phyloP scores from a whole-genome alignment of 2,888 invertebrate genomes.

The Aphodius sticticus region DNA sequence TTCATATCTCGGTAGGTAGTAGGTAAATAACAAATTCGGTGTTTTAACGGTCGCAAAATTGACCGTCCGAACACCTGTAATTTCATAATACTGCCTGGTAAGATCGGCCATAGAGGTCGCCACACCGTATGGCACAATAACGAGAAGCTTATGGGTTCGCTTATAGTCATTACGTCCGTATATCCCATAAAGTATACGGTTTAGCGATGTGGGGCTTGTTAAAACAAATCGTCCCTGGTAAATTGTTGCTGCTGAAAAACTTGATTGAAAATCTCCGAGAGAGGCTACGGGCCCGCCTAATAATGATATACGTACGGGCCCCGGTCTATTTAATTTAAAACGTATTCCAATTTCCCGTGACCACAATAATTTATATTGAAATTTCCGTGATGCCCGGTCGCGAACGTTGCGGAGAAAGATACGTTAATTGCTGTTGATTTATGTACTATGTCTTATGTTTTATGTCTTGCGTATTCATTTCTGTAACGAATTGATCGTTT shows the following conservation, averaged over 20 bases:
- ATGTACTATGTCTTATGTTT: not conserved
- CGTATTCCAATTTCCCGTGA: conserved; percentile 34
- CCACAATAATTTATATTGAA: conserved; percentile 40
- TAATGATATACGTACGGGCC: conserved; percentile 24
- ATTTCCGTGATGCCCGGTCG: conserved; percentile 26
- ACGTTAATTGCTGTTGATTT: conserved; percentile 6
- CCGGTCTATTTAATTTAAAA: conserved; percentile 35
- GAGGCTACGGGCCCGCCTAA: conserved; percentile 23
- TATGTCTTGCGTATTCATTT: conserved; percentile 5
- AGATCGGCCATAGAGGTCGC: conserved; percentile 16
- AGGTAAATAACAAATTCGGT: conserved; percentile 29
- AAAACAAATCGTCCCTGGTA: conserved; percentile 28
- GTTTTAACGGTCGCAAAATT: conserved; percentile 19
- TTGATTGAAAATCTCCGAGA: conserved; percentile 33
- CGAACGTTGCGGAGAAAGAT: not conserved
- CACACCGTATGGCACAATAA: conserved; percentile 26
- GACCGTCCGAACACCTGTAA: conserved; percentile 11
- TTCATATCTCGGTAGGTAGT: not conserved
- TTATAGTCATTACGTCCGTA: conserved; percentile 34
- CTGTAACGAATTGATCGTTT: conserved; percentile 10
- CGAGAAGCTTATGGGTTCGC: conserved; percentile 30
- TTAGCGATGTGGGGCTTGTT: conserved; percentile 31
- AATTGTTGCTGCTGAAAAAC: conserved; percentile 34
- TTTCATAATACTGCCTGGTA: conserved; percentile 11
- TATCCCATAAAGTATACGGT: conserved; percentile 37